Percentiles rank a stretch among this genome's conserved stretches.
phyloP scores from a whole-genome alignment of 2,888 invertebrate species.

The Horisme vitalbata region DNA sequence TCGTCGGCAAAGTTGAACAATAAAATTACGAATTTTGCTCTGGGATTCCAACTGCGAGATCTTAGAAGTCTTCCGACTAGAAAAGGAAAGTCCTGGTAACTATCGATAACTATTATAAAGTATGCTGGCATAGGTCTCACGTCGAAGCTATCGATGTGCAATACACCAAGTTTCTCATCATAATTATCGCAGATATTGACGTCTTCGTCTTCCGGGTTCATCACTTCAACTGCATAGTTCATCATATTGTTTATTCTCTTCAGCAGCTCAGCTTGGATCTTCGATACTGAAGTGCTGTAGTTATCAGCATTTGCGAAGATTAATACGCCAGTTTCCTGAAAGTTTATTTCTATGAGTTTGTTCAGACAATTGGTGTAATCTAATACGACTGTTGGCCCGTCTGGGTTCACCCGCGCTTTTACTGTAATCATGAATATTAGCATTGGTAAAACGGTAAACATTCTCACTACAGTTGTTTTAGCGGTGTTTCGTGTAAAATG shows the following conservation, averaged over 20 bases:
- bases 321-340: conserved; percentile 51
- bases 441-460: conserved; percentile 25
- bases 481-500: conserved; percentile 7
- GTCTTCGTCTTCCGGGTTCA: conserved; percentile 42
- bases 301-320: conserved; percentile 54
- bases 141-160: conserved; percentile 48
- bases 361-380: conserved; percentile 56
- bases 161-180: conserved; percentile 33
- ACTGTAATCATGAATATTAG: conserved; percentile 24
- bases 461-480: conserved; percentile 23
- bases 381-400: conserved; percentile 53
- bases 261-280: conserved; percentile 49
- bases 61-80: conserved; percentile 51
- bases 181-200: conserved; percentile 44
- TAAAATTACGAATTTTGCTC: conserved; percentile 60
- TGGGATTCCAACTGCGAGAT: conserved; percentile 67
- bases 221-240: conserved; percentile 48
- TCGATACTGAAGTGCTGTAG: conserved; percentile 44
- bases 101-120: conserved; percentile 57
- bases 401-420: conserved; percentile 45
- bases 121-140: conserved; percentile 53
- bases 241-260: conserved; percentile 45
- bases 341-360: conserved; percentile 50
- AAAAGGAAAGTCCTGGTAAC: conserved; percentile 51
- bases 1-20: conserved; percentile 47